Evolutionary conservation across 2,888 invertebrate species (phyloP).

Genomic region (Nymphalis urticae): DNA sequence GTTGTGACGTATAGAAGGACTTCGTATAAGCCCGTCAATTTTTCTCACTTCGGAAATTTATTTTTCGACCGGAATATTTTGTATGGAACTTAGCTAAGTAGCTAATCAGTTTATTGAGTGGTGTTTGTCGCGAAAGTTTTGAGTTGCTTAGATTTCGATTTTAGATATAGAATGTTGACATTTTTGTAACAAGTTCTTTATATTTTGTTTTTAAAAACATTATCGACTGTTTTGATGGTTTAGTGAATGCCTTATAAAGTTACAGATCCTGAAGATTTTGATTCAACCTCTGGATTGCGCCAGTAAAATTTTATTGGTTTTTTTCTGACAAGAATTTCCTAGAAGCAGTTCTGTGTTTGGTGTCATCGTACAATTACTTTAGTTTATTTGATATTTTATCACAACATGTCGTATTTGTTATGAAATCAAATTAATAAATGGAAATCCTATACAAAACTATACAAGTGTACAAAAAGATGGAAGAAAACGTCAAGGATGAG

Average conservation of each 20-base stretch:
- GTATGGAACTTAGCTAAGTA: constrained; percentile 23
- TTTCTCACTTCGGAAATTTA: constrained; percentile 30
- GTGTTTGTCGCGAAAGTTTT: constrained; percentile 10
- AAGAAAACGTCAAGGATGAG: too few species aligned
- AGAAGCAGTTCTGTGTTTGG: too few species aligned
- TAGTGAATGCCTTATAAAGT: too few species aligned
- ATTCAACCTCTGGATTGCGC: too few species aligned
- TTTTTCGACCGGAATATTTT: constrained; percentile 22
- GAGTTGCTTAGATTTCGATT: constrained; percentile 8
- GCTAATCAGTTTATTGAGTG: constrained; percentile 25
- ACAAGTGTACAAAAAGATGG: too few species aligned
- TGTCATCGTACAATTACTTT: too few species aligned
- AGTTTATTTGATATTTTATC: background rate
- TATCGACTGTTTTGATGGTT: too few species aligned
- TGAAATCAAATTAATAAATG: background rate
- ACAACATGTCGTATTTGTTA: background rate
- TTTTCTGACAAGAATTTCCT: too few species aligned
- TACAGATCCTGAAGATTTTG: too few species aligned
- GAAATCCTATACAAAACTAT: too few species aligned
- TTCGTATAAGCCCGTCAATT: constrained; percentile 29
- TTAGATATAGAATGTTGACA: constrained; percentile 2
- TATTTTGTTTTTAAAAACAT: too few species aligned
- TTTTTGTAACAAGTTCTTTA: background rate
- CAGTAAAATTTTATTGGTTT: too few species aligned
- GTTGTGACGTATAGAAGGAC: constrained; percentile 30